A percentile compares a stretch with the other conserved stretches of the same genome.
Evolutionary conservation across 2,888 invertebrate genomes (phyloP).

Genomic region (Nyleta sp.): DNA sequence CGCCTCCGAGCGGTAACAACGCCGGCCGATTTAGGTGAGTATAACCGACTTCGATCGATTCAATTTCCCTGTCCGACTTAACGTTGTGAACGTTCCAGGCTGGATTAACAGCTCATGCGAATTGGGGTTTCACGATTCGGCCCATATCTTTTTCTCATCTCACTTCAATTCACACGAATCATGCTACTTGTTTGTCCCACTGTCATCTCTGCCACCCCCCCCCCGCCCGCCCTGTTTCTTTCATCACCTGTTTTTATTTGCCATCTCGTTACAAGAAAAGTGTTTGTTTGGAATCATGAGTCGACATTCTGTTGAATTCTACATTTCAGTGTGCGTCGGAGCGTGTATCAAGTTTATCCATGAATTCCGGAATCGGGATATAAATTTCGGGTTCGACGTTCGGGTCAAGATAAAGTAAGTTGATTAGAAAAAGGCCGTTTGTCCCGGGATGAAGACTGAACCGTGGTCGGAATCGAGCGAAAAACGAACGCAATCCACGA

Average conservation of each 20-base stretch:
- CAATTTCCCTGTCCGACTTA: conserved; percentile 77
- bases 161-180: conserved; percentile 33
- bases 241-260: neutral
- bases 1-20: conserved; percentile 84
- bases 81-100: conserved; percentile 79
- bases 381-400: conserved; percentile 71
- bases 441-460: conserved; percentile 29
- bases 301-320: conserved; percentile 72
- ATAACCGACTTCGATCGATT: conserved; percentile 15
- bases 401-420: conserved; percentile 76
- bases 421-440: conserved; percentile 38
- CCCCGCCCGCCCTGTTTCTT: neutral
- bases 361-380: conserved; percentile 75
- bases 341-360: conserved; percentile 78
- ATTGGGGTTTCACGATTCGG: conserved; percentile 77
- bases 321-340: conserved; percentile 78
- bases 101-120: conserved; percentile 80
- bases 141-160: conserved; percentile 38
- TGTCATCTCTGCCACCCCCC: neutral
- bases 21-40: conserved; percentile 81
- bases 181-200: neutral
- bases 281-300: conserved; percentile 21
- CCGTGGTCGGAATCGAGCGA: conserved; percentile 2
- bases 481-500: no score
- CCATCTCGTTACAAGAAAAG: neutral